A percentile compares a stretch with the other conserved stretches of the same genome.
Conservation (phyloP, 2,797 vertebrate species). For the Oryzias dopingdopingensis region DNA sequence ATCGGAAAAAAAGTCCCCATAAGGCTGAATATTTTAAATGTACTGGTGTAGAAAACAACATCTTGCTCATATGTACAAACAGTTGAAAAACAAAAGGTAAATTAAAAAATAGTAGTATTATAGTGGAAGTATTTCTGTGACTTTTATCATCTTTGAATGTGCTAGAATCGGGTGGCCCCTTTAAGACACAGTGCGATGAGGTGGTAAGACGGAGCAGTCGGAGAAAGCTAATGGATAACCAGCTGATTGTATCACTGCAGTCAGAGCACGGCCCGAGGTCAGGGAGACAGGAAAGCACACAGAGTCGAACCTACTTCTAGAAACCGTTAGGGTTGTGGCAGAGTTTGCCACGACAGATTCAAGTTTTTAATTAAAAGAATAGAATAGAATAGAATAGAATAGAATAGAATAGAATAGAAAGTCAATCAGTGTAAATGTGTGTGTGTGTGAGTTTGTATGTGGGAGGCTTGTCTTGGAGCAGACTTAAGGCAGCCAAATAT, state of each 20-base stretch:
- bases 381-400: background rate
- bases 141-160: constrained; percentile 1
- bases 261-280: constrained; percentile 65
- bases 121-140: too few relatives aligned
- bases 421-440: constrained; percentile 9
- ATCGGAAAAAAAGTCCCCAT: too few relatives aligned
- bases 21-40: too few relatives aligned
- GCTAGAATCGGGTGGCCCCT: constrained; percentile 43
- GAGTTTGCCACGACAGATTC: constrained; percentile 15
- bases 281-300: constrained; percentile 67
- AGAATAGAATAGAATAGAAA: constrained; percentile 18
- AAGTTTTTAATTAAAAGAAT: too few relatives aligned
- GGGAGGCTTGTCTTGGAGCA: constrained; percentile 42
- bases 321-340: constrained; percentile 53
- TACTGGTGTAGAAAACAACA: too few relatives aligned
- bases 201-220: constrained; percentile 63
- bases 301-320: constrained; percentile 46
- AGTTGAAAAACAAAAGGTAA: too few relatives aligned
- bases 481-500: constrained; percentile 68
- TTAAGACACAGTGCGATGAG: constrained; percentile 59
- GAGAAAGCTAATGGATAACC: constrained; percentile 75
- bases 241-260: constrained; percentile 74
- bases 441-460: constrained; percentile 13
- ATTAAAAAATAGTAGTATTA: too few relatives aligned
- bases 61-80: too few relatives aligned